phyloP scores from a whole-genome alignment of 2,113 vertebrate species.

The Platichthys flesus region DNA sequence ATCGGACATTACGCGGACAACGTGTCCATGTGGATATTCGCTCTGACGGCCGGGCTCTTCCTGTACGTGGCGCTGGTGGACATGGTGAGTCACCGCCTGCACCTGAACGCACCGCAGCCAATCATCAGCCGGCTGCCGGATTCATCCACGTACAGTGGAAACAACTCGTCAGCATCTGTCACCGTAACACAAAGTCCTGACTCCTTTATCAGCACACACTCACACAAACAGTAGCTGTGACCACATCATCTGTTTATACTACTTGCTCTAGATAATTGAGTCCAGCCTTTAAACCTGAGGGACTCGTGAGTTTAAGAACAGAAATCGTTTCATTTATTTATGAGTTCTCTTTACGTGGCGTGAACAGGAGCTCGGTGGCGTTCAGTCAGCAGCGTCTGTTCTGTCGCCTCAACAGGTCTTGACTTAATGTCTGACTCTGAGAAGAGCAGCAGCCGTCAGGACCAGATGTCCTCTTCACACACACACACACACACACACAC shows the following conservation, averaged over 20 bases:
- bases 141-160: neutral
- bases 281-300: no score
- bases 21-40: constrained; percentile 97
- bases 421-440: neutral
- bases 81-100: constrained; percentile 87
- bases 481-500: constrained; percentile 6
- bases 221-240: no score
- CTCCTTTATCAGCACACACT: no score
- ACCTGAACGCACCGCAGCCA: neutral
- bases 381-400: constrained; percentile 39
- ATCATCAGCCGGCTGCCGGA: neutral
- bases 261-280: no score
- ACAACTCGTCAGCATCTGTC: neutral
- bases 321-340: no score
- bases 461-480: constrained; percentile 44
- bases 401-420: constrained; percentile 2
- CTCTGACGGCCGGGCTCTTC: constrained; percentile 96
- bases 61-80: constrained; percentile 98
- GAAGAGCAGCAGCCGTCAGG: constrained; percentile 17
- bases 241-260: no score
- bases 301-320: no score
- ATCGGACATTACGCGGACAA: constrained; percentile 97
- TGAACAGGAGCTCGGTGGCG: neutral
- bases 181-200: no score
- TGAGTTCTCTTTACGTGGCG: no score